Percentiles rank a stretch among this genome's conserved stretches.
phyloP scores from a whole-genome alignment of 1,140 invertebrate species.

The Zaprionus camerounensis region DNA sequence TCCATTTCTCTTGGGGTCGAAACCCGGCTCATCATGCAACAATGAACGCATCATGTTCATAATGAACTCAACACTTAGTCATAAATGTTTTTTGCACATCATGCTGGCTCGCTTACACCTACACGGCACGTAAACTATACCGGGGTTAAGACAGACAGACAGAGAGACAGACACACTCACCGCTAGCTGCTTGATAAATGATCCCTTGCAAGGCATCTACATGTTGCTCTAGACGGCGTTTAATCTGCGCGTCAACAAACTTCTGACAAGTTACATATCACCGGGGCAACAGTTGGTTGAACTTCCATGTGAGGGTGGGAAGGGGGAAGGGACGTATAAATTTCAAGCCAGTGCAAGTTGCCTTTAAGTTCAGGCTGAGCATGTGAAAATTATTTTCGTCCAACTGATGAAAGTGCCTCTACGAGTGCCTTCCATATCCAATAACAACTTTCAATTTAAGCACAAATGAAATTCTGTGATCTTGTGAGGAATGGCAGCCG shows the following conservation, averaged over 20 bases:
- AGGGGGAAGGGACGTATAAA: background rate
- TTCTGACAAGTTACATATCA: constrained; percentile 78
- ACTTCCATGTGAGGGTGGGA: constrained; percentile 19
- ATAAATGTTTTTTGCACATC: constrained; percentile 24
- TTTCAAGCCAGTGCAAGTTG: background rate
- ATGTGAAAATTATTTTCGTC: constrained; percentile 38
- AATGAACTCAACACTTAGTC: constrained; percentile 31
- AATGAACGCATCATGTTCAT: constrained; percentile 2
- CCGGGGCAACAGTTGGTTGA: constrained; percentile 75
- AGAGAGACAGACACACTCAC: constrained; percentile 45
- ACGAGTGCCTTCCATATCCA: constrained; percentile 12
- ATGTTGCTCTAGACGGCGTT: constrained; percentile 56
- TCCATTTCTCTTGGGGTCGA: background rate
- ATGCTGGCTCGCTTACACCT: constrained; percentile 15
- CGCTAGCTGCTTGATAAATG: constrained; percentile 70
- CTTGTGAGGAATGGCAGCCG: background rate
- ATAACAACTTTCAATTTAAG: constrained; percentile 35
- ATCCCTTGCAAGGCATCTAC: constrained; percentile 52
- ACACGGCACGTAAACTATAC: constrained; percentile 7
- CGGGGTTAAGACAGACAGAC: constrained; percentile 26
- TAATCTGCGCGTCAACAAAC: constrained; percentile 77
- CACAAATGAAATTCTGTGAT: constrained; percentile 29
- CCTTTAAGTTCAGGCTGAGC: constrained; percentile 21
- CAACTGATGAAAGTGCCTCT: background rate
- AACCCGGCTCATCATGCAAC: constrained; percentile 2